Evolutionary conservation across 2,888 invertebrate species (phyloP), one percentile per base, ranked within the genome.

Genomic region (Clunio marinus): DNA sequence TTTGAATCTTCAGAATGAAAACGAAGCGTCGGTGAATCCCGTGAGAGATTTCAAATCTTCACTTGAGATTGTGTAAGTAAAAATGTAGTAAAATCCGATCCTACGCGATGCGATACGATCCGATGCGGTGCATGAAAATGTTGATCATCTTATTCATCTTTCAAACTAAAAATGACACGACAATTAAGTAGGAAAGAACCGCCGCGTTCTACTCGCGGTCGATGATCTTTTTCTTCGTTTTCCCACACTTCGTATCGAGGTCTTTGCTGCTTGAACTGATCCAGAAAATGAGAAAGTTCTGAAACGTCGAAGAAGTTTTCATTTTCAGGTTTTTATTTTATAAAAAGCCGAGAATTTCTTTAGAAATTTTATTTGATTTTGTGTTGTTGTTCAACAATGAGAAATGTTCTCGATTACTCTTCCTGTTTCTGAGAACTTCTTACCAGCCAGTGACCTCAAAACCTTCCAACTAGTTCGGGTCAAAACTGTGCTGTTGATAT

Each of bases 381-480:
- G 5, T 32, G 32, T 7, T n/a, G 2, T 41, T 41, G 4, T n/a
- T 41, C 41, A 15, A n/a, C n/a, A n/a, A n/a, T 51, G n/a, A 2
- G 8, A 10, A 51, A 51, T 5, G 22, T 51, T 51, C 20, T 51
- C 10, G 17, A 51, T 51, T 17, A 17, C 22, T 51, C 51, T 51
- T 51, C 51, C 20, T 51, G 17, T 17, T 51, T 51, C 51, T 22
- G 7, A 51, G 51, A 51, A 51, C 4, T 8, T 7, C 10, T 32
- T 32, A 41, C 41, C 51, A 51, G 51, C 51, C 51, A 51, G 20
- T 51, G 51, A 51, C 51, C 51, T 51, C 51, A 51, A 51, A 51
- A 51, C 22, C 15, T 41, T n/a, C 41, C 41, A 51, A 17, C 8
- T 51, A 20, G 17, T 51, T 51, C 22, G 8, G 8, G 2, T 51